Percentiles rank a stretch among this genome's conserved stretches.
Evolutionary conservation across 2,113 vertebrate species (phyloP).

Genomic region (Nannobrachium achirus): DNA sequence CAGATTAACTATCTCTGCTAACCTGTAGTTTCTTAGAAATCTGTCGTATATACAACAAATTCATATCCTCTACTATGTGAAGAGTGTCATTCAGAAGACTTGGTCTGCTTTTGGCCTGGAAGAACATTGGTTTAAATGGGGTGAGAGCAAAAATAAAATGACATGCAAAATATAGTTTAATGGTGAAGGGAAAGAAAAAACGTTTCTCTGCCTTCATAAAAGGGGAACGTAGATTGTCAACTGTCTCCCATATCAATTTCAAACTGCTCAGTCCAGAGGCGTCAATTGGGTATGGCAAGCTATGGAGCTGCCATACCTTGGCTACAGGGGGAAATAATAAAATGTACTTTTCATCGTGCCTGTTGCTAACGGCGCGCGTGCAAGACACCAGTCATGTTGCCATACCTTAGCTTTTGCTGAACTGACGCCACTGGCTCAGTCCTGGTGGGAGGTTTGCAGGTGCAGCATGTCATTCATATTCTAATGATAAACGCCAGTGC

Average conservation of each 20-base stretch:
- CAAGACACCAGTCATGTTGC: too few species aligned
- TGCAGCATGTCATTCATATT: too few species aligned
- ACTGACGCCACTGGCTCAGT: too few species aligned
- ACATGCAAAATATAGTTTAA: neutral
- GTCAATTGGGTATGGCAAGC: too few species aligned
- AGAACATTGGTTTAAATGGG: conserved; percentile 24
- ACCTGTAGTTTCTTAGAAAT: conserved; percentile 69
- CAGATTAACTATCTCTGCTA: conserved; percentile 18
- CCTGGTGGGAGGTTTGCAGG: too few species aligned
- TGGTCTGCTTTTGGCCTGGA: conserved; percentile 47
- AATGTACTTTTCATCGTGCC: too few species aligned
- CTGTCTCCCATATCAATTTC: neutral
- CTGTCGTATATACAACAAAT: conserved; percentile 63
- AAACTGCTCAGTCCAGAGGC: too few species aligned
- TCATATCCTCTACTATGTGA: conserved; percentile 58
- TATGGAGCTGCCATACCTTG: too few species aligned
- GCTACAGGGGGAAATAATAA: too few species aligned
- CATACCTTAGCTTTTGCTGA: too few species aligned
- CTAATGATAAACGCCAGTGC: too few species aligned
- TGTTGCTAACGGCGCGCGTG: too few species aligned
- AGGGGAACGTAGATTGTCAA: neutral
- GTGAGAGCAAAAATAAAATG: neutral
- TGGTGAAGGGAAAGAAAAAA: conserved; percentile 4
- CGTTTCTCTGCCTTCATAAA: conserved; percentile 19
- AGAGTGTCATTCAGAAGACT: conserved; percentile 52